phyloP scores from a whole-genome alignment of 2,113 vertebrate genomes.

The Tragelaphus buxtoni region DNA sequence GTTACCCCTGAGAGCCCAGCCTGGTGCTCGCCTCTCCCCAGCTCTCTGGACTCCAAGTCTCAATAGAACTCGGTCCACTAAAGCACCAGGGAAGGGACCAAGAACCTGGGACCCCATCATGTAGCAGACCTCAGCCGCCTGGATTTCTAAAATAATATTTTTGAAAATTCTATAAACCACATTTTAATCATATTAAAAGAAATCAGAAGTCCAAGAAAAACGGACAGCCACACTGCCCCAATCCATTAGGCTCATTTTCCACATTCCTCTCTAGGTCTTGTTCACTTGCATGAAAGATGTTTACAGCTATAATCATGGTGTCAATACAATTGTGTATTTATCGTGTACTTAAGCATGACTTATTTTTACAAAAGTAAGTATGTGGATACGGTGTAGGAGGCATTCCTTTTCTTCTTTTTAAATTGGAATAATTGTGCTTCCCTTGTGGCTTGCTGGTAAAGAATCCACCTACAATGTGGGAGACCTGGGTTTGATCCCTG shows the following conservation, averaged over 20 bases:
- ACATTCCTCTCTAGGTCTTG: rapidly evolving
- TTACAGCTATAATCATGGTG: no score
- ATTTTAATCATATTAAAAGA: neutral
- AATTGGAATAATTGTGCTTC: neutral
- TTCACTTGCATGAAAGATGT: rapidly evolving
- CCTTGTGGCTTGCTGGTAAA: neutral
- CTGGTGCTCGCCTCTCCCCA: neutral
- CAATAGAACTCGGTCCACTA: rapidly evolving
- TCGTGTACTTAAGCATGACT: neutral
- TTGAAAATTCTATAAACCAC: neutral
- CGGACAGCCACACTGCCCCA: rapidly evolving
- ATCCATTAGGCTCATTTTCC: no score
- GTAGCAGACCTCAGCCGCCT: neutral
- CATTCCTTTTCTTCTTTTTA: neutral
- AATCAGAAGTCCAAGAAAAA: neutral
- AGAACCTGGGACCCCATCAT: rapidly evolving
- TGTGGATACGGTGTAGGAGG: neutral
- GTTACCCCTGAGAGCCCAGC: neutral
- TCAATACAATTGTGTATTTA: rapidly evolving
- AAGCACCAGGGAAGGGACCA: neutral
- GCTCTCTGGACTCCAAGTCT: neutral
- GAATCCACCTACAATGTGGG: neutral
- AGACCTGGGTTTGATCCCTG: neutral
- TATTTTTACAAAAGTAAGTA: neutral
- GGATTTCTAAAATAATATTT: neutral